A percentile compares a stretch with the other conserved stretches of the same genome.
These are phyloP conservation scores for Coracopsis vasa DNA, from an alignment of 2,113 vertebrate genomes.

Conservation along the genomic window DNA sequence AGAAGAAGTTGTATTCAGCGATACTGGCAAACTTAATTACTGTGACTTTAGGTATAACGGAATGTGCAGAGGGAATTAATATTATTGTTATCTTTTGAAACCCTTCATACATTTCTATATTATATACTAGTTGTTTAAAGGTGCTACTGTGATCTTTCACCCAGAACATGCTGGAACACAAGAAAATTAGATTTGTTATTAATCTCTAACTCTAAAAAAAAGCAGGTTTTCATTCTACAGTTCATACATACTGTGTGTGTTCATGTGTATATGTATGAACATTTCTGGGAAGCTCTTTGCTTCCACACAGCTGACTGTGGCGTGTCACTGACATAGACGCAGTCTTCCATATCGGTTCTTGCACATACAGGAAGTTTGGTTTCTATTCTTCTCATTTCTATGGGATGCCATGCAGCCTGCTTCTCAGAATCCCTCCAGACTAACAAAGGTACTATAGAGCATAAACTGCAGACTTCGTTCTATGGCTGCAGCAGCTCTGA, in stretches of 20 bases:
- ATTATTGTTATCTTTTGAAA: neutral
- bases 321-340: neutral
- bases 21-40: neutral
- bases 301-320: neutral
- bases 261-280: neutral
- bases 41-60: neutral
- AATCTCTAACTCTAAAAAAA: neutral
- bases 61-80: neutral
- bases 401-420: neutral
- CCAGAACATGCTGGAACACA: neutral
- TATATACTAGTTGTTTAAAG: neutral
- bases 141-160: neutral
- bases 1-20: neutral
- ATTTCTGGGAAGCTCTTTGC: neutral
- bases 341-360: neutral
- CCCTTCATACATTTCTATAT: neutral
- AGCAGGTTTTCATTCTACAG: rapidly evolving
- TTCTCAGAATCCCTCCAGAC: neutral
- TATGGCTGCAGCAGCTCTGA: neutral
- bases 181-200: neutral
- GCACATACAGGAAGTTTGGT: neutral
- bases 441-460: neutral
- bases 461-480: neutral
- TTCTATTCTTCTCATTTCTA: neutral
- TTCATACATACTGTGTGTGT: neutral